Evolutionary conservation across 2,888 invertebrate genomes (phyloP).

Genomic region (Punctoribates punctum): DNA sequence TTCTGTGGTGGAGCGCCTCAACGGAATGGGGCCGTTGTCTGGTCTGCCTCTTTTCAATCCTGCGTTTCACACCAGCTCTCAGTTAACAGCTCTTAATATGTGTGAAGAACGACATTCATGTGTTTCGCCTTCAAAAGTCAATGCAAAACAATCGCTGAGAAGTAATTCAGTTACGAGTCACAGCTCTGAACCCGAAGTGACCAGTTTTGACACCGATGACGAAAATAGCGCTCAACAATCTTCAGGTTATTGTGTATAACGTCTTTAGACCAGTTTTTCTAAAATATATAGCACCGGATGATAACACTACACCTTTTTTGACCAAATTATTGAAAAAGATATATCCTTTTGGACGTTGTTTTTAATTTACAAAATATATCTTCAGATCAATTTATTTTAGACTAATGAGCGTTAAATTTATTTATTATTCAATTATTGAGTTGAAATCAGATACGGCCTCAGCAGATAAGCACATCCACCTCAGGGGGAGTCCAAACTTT

Average conservation of each 20-base stretch:
- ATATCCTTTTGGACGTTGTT: too few species aligned
- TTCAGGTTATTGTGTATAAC: slow-evolving; percentile 53
- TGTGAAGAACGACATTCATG: not conserved
- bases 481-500: too few species aligned
- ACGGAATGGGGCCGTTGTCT: not conserved
- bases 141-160: not conserved
- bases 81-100: not conserved
- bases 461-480: too few species aligned
- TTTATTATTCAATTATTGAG: too few species aligned
- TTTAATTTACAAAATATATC: too few species aligned
- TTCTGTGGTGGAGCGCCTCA: slow-evolving; percentile 3
- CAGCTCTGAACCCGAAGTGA: not conserved
- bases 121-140: not conserved
- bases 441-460: too few species aligned
- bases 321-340: too few species aligned
- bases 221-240: not conserved
- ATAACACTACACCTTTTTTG: too few species aligned
- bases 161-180: slow-evolving; percentile 2
- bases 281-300: too few species aligned
- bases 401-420: too few species aligned
- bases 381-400: too few species aligned
- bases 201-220: not conserved
- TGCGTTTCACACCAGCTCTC: not conserved
- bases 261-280: too few species aligned
- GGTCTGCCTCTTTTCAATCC: not conserved